Percentiles rank a stretch among this genome's conserved stretches.
These are phyloP conservation scores for Drosophila melanica DNA, from an alignment of 1,140 invertebrate genomes.

Conservation along the genomic window DNA sequence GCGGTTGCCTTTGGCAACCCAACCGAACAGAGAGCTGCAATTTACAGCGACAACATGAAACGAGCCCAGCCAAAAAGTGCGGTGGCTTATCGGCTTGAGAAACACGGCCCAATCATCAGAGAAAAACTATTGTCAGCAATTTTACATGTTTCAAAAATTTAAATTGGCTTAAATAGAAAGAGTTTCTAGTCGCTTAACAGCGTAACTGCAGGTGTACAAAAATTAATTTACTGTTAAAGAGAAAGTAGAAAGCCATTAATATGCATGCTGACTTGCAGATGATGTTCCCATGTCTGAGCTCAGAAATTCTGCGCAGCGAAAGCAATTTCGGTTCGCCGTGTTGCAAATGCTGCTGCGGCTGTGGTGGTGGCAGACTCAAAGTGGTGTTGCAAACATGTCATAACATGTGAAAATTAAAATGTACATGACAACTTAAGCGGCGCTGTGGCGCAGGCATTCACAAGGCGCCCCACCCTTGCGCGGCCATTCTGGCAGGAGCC, in stretches of 20 bases:
- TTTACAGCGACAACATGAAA: constrained; percentile 10
- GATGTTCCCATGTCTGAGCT: neutral
- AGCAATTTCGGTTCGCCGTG: constrained; percentile 7
- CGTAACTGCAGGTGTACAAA: too few relatives aligned
- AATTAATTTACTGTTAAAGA: too few relatives aligned
- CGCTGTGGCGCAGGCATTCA: constrained; percentile 34
- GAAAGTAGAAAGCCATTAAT: neutral
- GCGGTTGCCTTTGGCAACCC: constrained; percentile 36
- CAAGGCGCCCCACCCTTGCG: constrained; percentile 1
- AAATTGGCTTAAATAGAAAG: neutral
- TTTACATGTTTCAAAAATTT: neutral
- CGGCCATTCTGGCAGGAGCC: constrained; percentile 45
- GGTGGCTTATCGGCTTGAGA: constrained; percentile 1
- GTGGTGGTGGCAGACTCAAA: constrained; percentile 55
- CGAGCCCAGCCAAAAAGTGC: neutral
- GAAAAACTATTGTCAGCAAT: constrained; percentile 15
- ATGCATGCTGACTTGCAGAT: constrained; percentile 1
- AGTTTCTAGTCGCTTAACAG: too few relatives aligned
- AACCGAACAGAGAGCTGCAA: constrained; percentile 3
- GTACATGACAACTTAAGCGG: constrained; percentile 79
- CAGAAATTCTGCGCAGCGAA: neutral
- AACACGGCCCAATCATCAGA: neutral
- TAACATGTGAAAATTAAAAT: constrained; percentile 80
- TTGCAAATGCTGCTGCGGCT: constrained; percentile 9
- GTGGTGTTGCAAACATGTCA: constrained; percentile 63